Conservation (phyloP, 2,888 invertebrate genomes). For the Rhorus exstirpatorius region DNA sequence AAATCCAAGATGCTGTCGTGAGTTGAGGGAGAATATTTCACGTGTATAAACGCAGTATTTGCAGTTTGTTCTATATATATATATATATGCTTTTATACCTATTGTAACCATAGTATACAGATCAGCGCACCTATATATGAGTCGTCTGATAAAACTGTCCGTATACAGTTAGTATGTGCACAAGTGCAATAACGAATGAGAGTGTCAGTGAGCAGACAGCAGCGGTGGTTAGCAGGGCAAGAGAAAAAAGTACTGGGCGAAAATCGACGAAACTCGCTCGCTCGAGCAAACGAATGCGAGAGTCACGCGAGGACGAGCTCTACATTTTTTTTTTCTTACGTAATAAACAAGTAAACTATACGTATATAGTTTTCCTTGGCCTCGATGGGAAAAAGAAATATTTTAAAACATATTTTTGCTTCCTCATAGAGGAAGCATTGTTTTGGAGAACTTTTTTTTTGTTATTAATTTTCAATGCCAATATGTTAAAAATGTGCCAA, state of each 20-base stretch:
- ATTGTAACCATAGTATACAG: slow-evolving; percentile 13
- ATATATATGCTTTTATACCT: no score
- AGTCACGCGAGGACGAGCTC: slow-evolving; percentile 63
- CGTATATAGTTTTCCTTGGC: slow-evolving; percentile 2
- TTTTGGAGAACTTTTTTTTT: no score
- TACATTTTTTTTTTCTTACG: slow-evolving; percentile 27
- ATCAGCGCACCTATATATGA: no score
- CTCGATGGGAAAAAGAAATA: no score
- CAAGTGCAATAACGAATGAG: slow-evolving; percentile 53
- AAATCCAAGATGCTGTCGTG: no score
- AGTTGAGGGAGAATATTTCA: neutral
- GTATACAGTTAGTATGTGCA: slow-evolving; percentile 12
- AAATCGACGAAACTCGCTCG: slow-evolving; percentile 51
- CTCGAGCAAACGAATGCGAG: slow-evolving; percentile 44
- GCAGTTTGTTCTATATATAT: neutral
- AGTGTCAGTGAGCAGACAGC: slow-evolving; percentile 13
- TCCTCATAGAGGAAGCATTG: no score
- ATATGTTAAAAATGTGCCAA: no score
- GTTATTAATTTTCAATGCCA: no score
- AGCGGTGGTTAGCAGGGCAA: neutral
- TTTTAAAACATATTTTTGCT: no score
- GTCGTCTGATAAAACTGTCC: slow-evolving; percentile 43
- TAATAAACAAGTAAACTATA: slow-evolving; percentile 28
- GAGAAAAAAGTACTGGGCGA: slow-evolving; percentile 26
- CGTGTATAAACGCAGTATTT: slow-evolving; percentile 2